These are phyloP conservation scores for Drosophila cognata DNA, from an alignment of 2,888 invertebrate species.

Conservation along the genomic window DNA sequence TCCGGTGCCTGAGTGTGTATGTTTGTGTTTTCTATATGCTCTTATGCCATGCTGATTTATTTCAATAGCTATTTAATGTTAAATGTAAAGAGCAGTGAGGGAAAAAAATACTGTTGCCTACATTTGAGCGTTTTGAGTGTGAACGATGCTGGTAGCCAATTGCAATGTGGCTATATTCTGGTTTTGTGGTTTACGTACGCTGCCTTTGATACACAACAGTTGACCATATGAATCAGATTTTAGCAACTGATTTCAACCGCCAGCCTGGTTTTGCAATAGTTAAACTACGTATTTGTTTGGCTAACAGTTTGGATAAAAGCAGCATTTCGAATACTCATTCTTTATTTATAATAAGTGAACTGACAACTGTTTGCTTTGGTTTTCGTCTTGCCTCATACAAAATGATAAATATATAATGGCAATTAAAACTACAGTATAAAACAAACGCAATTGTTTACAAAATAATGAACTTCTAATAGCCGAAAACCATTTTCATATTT, in stretches of 20 bases:
- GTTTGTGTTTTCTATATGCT: slow-evolving; percentile 29
- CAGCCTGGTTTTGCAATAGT: slow-evolving; percentile 25
- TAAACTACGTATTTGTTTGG: slow-evolving; percentile 28
- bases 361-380: background rate
- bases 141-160: slow-evolving; percentile 41
- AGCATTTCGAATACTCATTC: background rate
- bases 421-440: background rate
- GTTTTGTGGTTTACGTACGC: slow-evolving; percentile 45
- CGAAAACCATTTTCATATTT: slow-evolving; percentile 2
- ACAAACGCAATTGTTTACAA: background rate
- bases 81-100: slow-evolving; percentile 34
- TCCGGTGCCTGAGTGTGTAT: slow-evolving; percentile 32
- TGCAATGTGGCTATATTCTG: slow-evolving; percentile 45
- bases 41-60: slow-evolving; percentile 66
- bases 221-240: slow-evolving; percentile 29
- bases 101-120: slow-evolving; percentile 63
- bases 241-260: slow-evolving; percentile 32
- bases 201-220: slow-evolving; percentile 32
- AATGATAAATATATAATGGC: slow-evolving; percentile 1
- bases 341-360: background rate
- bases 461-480: background rate
- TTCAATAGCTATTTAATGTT: slow-evolving; percentile 75
- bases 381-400: background rate
- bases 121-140: slow-evolving; percentile 42
- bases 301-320: slow-evolving; percentile 19